Base-by-base conservation (phyloP, 1,140 invertebrate species). In the Sarcophaga bullata region DNA sequence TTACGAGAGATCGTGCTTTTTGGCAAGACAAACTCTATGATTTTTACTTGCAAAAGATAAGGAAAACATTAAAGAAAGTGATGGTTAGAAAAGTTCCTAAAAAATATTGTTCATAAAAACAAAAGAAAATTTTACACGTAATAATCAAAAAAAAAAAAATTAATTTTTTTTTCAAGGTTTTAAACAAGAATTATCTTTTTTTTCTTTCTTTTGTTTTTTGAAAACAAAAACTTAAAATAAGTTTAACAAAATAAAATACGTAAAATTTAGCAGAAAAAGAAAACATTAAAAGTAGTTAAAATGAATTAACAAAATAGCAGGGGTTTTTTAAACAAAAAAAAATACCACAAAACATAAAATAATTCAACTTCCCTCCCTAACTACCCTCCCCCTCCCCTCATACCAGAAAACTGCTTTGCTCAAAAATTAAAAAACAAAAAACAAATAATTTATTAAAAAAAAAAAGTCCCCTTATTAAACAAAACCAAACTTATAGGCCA, bases 351-450 rank as follows among this genome's bases (percentile, higher is more conserved):
- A 73, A 76, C 0, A 78, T 72, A 72, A 17, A n/a, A 62, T 62
- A 62, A 8, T 8, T 62, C 19, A 62, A 37, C 25, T 37, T 37
- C 25, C 25, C 25, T 62, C 15, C 37, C 19, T 72, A 72, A 3
- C 17, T 62, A 13, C 68, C 47, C 81, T 82, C 83, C 84, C 80
- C 72, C 82, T 49, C 81, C 58, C 75, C 81, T 76, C 73, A 78
- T 11, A 48, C 73, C 49, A 73, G 54, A 82, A 49, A 47, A 82
- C 73, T 62, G 82, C 82, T 82, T 82, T 82, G 82, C 82, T 82
- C 82, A 82, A 82, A 78, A 73, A 9, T 58, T 17, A 73, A 54
- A n/a, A 73, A 54, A 81, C 19, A 52, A 13, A 19, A 82, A 47
- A 52, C 37, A 76, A 82, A 82, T 11, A 80, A 82, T 82, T 76